Evolutionary conservation across 2,888 invertebrate species (phyloP).

Genomic region (Ennomos erosarius): DNA sequence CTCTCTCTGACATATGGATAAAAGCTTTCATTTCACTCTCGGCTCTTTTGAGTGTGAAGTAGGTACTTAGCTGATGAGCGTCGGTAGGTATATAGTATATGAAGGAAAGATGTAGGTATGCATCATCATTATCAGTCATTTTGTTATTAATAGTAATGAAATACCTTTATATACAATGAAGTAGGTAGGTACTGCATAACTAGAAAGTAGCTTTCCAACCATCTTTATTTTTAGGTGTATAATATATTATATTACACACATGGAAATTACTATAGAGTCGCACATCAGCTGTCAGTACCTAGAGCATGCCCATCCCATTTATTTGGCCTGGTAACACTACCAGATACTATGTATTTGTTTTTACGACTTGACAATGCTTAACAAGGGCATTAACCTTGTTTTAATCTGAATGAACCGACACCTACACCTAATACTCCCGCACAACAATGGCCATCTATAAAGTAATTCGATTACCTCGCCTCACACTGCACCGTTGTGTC

Average conservation of each 20-base stretch:
- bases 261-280: too few relatives aligned
- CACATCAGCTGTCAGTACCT: too few relatives aligned
- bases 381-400: background rate
- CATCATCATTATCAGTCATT: conserved; percentile 16
- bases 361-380: background rate
- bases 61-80: conserved; percentile 54
- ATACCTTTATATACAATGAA: conserved; percentile 3
- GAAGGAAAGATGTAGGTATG: conserved; percentile 21
- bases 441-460: conserved; percentile 20
- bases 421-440: conserved; percentile 1
- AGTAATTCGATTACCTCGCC: conserved; percentile 41
- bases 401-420: conserved; percentile 11
- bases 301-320: too few relatives aligned
- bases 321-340: too few relatives aligned
- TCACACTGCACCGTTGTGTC: conserved; percentile 70
- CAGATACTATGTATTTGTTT: too few relatives aligned
- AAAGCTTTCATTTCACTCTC: conserved; percentile 85
- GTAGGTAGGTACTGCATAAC: background rate
- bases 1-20: conserved; percentile 85
- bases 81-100: conserved; percentile 11
- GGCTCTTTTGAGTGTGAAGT: conserved; percentile 79
- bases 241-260: background rate
- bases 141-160: conserved; percentile 15
- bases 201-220: too few relatives aligned
- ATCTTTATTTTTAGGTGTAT: too few relatives aligned